Evolutionary conservation across 2,797 vertebrate species (phyloP).

Genomic region (Oreochromis grahami): DNA sequence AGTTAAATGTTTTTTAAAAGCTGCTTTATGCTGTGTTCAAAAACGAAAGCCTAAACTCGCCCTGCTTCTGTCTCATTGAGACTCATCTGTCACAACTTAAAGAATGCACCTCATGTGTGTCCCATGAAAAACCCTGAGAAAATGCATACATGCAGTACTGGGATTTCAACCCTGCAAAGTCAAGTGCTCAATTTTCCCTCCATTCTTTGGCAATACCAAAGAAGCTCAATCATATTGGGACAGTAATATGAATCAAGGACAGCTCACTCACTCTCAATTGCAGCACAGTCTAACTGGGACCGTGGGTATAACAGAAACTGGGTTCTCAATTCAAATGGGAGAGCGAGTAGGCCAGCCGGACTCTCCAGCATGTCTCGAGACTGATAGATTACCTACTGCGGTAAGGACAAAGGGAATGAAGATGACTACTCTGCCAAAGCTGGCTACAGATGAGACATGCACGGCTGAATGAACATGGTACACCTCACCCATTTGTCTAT

Average conservation of each 20-base stretch:
- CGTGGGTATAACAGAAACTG: conserved; percentile 67
- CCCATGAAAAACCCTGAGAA: conserved; percentile 57
- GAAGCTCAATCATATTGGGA: conserved; percentile 80
- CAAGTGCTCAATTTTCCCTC: conserved; percentile 79
- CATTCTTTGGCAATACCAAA: conserved; percentile 73
- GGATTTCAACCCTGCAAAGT: conserved; percentile 73
- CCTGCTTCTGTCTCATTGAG: conserved; percentile 34
- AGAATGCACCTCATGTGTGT: conserved; percentile 49
- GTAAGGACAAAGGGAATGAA: conserved; percentile 85
- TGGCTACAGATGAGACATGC: conserved; percentile 81
- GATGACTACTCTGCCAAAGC: conserved; percentile 83
- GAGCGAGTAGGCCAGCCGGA: conserved; percentile 75
- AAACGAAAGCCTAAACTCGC: conserved; percentile 18
- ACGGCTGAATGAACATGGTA: conserved; percentile 76
- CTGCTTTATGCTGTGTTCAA: not conserved
- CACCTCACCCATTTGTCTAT: conserved; percentile 79
- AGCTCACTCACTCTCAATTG: conserved; percentile 83
- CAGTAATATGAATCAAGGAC: conserved; percentile 81
- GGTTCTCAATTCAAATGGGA: conserved; percentile 83
- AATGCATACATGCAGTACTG: conserved; percentile 69
- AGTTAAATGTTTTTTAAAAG: not conserved
- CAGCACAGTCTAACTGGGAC: conserved; percentile 74
- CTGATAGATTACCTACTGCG: conserved; percentile 81
- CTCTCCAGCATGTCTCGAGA: conserved; percentile 73
- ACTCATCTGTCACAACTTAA: conserved; percentile 48